These are phyloP conservation scores for Xenus cinereus DNA, from an alignment of 2,113 vertebrate genomes.

Conservation along the genomic window DNA sequence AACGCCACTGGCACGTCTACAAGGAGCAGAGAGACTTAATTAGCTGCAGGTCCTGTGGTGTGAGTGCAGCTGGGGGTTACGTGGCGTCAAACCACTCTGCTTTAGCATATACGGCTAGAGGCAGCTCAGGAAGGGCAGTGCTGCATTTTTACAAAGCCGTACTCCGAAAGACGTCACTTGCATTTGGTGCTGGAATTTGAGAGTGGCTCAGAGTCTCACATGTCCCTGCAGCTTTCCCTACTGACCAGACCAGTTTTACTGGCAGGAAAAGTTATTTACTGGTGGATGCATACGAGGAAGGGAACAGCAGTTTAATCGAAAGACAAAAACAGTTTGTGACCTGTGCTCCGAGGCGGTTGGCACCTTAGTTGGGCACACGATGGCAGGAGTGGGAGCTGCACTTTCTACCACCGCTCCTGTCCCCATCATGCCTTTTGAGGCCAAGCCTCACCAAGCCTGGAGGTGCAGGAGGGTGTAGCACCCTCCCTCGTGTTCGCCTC, in stretches of 20 bases:
- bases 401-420: fast-evolving
- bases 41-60: background rate
- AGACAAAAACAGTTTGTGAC: background rate
- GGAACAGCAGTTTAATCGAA: background rate
- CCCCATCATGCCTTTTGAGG: fast-evolving
- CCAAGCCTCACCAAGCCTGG: background rate
- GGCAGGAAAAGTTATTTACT: background rate
- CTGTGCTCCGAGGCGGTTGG: background rate
- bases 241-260: background rate
- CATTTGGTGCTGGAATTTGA: background rate
- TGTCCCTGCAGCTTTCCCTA: background rate
- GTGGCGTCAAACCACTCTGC: background rate
- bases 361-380: fast-evolving
- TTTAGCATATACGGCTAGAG: fast-evolving
- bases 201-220: background rate
- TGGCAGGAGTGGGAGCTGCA: background rate
- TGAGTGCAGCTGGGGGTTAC: background rate
- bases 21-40: background rate
- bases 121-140: background rate
- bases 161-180: background rate
- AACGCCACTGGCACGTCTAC: fast-evolving
- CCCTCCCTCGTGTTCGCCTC: background rate
- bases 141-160: background rate
- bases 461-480: background rate
- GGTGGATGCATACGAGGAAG: background rate